Percentiles rank a stretch among this genome's conserved stretches.
Conservation (phyloP, 53 echinoderm and acorn worm genomes). For the Apostichopus leukothele region DNA sequence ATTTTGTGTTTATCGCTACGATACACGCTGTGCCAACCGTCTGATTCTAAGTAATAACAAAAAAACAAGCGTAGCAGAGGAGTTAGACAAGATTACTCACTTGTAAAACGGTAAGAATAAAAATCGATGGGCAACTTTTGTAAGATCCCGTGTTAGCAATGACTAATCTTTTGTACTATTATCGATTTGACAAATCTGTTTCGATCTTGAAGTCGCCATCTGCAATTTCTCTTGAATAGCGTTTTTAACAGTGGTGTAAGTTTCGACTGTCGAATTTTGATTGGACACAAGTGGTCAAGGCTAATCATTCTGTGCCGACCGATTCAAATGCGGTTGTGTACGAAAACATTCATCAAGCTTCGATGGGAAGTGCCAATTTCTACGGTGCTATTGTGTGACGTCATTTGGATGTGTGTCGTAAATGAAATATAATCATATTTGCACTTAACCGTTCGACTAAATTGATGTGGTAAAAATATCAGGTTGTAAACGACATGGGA, state of each 20-base stretch:
- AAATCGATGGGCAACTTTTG: constrained; percentile 20
- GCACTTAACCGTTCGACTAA: no score
- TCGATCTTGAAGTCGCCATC: constrained; percentile 23
- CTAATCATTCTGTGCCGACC: not conserved
- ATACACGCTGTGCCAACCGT: no score
- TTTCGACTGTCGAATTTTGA: constrained; percentile 22
- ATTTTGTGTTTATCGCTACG: no score
- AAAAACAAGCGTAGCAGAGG: not conserved
- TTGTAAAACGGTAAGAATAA: not conserved
- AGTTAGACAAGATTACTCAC: constrained; percentile 9
- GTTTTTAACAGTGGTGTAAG: constrained; percentile 9
- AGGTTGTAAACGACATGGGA: no score
- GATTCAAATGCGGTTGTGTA: no score
- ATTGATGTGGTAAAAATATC: no score
- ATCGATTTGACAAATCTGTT: constrained; percentile 34
- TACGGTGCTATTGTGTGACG: no score
- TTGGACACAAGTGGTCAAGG: constrained; percentile 24
- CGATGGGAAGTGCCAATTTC: no score
- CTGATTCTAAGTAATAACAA: no score
- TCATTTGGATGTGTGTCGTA: no score
- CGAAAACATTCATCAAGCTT: no score
- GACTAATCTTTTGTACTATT: not conserved
- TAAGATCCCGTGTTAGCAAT: constrained; percentile 23
- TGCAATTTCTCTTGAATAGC: constrained; percentile 13
- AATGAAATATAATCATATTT: no score